Conservation (phyloP, 2,888 invertebrate genomes). For the Acronicta leporina region DNA sequence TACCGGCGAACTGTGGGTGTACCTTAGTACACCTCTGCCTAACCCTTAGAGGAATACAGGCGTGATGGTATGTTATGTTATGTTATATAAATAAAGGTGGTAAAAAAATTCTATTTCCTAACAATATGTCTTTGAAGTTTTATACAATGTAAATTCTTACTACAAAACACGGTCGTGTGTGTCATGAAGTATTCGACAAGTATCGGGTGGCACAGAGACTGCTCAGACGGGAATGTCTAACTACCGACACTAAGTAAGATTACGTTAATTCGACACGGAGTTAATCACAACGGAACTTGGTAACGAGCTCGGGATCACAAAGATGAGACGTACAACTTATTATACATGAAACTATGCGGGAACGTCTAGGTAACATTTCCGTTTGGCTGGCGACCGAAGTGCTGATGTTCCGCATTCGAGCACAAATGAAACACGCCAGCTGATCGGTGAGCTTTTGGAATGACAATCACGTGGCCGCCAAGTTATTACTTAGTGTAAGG, state of each 20-base stretch:
- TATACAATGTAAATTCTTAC: slow-evolving; percentile 1
- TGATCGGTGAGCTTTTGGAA: slow-evolving; percentile 31
- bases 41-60: no score
- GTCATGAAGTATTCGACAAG: slow-evolving; percentile 16
- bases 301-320: slow-evolving; percentile 37
- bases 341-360: slow-evolving; percentile 19
- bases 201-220: slow-evolving; percentile 34
- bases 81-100: no score
- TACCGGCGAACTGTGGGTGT: no score
- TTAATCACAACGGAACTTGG: slow-evolving; percentile 36
- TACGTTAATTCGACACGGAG: slow-evolving; percentile 48
- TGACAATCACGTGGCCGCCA: slow-evolving; percentile 32
- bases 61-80: no score
- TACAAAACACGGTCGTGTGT: slow-evolving; percentile 9
- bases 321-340: slow-evolving; percentile 23
- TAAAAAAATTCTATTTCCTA: background rate
- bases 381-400: slow-evolving; percentile 9
- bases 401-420: slow-evolving; percentile 1
- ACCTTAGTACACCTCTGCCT: no score
- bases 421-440: slow-evolving; percentile 20
- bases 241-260: slow-evolving; percentile 44
- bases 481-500: slow-evolving; percentile 34
- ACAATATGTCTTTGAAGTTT: slow-evolving; percentile 7
- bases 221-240: slow-evolving; percentile 42
- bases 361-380: slow-evolving; percentile 11